Conservation (phyloP, 2,797 vertebrate genomes). For the Muscicapa striata region DNA sequence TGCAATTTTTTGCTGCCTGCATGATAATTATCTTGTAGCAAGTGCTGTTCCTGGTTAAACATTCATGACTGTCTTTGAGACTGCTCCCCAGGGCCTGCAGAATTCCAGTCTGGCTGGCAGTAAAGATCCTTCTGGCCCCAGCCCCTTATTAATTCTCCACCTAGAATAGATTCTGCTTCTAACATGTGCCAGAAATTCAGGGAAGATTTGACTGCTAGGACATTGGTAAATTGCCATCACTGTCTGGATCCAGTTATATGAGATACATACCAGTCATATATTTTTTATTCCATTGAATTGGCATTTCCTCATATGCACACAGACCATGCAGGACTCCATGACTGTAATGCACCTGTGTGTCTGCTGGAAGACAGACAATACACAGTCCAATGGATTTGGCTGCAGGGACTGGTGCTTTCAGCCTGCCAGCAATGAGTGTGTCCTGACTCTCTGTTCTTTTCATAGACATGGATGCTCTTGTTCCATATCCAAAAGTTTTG, state of each 20-base stretch:
- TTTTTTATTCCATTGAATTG: not conserved
- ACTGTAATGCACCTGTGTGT: not conserved
- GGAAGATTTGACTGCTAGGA: not conserved
- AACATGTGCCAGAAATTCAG: not conserved
- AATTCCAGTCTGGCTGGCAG: conserved; percentile 39
- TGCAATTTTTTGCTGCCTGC: conserved; percentile 51
- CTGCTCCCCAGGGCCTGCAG: conserved; percentile 8
- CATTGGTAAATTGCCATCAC: not conserved
- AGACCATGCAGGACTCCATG: not conserved
- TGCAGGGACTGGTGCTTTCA: not conserved
- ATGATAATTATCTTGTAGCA: conserved; percentile 51
- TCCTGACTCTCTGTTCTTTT: not conserved
- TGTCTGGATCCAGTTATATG: not conserved
- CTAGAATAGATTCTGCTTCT: conserved; percentile 9
- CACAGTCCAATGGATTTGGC: not conserved
- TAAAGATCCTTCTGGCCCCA: conserved; percentile 22
- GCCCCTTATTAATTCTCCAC: not conserved
- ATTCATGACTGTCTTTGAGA: conserved; percentile 50
- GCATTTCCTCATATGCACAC: not conserved
- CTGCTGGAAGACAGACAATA: not conserved
- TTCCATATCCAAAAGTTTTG: not conserved
- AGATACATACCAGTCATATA: not conserved
- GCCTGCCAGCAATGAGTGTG: not conserved
- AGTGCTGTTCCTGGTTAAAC: conserved; percentile 65
- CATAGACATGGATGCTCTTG: not conserved